Evolutionary conservation across 2,797 vertebrate genomes (phyloP).

Genomic region (Leptodactylus fallax): DNA sequence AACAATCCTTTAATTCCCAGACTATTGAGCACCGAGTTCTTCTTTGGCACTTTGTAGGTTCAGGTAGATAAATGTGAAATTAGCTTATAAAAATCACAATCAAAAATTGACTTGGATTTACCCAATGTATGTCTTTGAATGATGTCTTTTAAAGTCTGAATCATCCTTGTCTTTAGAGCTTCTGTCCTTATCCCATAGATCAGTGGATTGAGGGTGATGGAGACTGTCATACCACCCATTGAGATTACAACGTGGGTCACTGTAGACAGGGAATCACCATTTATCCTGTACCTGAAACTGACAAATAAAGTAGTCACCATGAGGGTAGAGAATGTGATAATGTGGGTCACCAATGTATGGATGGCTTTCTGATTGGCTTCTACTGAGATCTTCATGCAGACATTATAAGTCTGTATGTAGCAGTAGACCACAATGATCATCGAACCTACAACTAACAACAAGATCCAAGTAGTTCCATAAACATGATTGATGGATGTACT

Average conservation of each 20-base stretch:
- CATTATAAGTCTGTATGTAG: not conserved
- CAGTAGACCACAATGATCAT: not conserved
- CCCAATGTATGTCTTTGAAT: not conserved
- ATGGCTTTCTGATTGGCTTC: constrained; percentile 17
- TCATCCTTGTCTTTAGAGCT: constrained; percentile 7
- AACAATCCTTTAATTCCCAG: too few species aligned
- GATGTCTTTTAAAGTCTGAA: not conserved
- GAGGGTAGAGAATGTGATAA: not conserved
- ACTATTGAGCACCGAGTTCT: not conserved
- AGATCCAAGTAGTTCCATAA: not conserved
- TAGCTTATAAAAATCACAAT: not conserved
- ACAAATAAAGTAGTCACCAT: not conserved
- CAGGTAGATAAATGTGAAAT: too few species aligned
- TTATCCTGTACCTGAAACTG: constrained; percentile 16
- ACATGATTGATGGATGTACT: not conserved
- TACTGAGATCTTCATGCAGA: constrained; percentile 29
- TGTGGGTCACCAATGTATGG: constrained; percentile 34
- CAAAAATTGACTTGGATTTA: not conserved
- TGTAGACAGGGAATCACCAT: not conserved
- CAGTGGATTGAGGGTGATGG: constrained; percentile 10
- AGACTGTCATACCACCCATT: not conserved
- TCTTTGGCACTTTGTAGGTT: not conserved
- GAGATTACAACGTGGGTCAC: not conserved
- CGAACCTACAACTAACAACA: not conserved
- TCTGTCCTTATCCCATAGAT: constrained; percentile 21